Base-by-base conservation (phyloP, 1,140 invertebrate genomes). In the Pseudobourletiella spinata region DNA sequence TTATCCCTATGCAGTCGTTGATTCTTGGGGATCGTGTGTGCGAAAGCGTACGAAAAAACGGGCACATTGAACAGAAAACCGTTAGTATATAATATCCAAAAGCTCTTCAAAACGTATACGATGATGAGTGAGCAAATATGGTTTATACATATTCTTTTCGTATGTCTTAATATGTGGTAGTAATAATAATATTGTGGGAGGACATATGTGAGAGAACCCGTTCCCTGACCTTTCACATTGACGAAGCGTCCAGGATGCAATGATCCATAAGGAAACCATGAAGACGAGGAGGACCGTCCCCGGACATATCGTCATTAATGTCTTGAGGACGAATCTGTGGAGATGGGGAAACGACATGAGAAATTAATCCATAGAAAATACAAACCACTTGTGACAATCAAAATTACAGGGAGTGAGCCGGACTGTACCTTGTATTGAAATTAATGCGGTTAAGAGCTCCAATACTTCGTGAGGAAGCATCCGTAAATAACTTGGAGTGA, bases 251-350 rank as follows among this genome's bases (percentile, higher is more conserved):
- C 96, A 99, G 71, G 90, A 96, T 48, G 95, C 95, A 70, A 99
- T 98, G 76, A 99, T 95, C 95, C 96, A 99, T 50, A 99, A 79
- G 0, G 95, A 98, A 58, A 99, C 89, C 89, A 98, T 98, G 79
- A 98, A 97, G 58, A 98, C 94, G 65, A 97, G 81, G 69, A 99
- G 82, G 61, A 99, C 94, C 50, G 95, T 68, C 68, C 95, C 97
- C 25, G 97, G 97, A 78, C 95, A 99, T 74, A 99, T 97, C 73
- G 95, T 99, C 96, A 99, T 99, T 69, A 99, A 80, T 50, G 96
- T 99, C 81, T 99, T 99, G 72, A 99, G 83, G 72, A 99, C 95
- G 80, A 99, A 99, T 74, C 88, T 84, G 28, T 28, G 18, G 46
- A 20, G 16, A 20, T 11, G 16, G 18, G 46, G 22, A 25, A 14